Evolutionary conservation across 2,888 invertebrate species (phyloP).

Genomic region (Trichacis sp.): DNA sequence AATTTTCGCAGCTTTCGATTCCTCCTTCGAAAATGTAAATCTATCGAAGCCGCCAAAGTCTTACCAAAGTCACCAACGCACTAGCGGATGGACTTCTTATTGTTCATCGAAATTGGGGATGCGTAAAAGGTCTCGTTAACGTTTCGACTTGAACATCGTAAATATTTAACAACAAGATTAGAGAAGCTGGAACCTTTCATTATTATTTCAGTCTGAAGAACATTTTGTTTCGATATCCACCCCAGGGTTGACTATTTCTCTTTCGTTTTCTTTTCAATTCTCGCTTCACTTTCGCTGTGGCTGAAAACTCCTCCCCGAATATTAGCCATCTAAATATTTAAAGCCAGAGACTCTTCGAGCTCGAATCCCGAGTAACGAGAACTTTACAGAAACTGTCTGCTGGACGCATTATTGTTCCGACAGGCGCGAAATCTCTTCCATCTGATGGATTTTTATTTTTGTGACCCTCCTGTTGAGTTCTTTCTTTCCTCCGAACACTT

Average conservation of each 20-base stretch:
- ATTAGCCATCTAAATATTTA: conserved; percentile 66
- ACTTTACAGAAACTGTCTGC: conserved; percentile 58
- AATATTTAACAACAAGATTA: conserved; percentile 70
- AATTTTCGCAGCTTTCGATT: too few relatives aligned
- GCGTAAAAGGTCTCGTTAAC: conserved; percentile 39
- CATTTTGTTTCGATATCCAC: conserved; percentile 57
- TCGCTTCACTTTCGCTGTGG: conserved; percentile 55
- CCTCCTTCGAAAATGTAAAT: too few relatives aligned
- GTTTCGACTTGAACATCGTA: conserved; percentile 59
- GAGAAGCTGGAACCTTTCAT: conserved; percentile 66
- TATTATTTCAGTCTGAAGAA: conserved; percentile 68
- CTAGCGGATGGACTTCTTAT: too few relatives aligned
- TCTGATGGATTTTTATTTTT: conserved; percentile 58
- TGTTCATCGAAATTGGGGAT: conserved; percentile 28
- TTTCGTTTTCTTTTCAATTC: conserved; percentile 62
- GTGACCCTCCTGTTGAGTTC: conserved; percentile 50
- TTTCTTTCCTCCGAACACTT: conserved; percentile 52
- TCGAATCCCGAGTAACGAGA: conserved; percentile 31
- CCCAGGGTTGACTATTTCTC: conserved; percentile 28
- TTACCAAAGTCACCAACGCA: too few relatives aligned
- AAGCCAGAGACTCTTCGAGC: conserved; percentile 43
- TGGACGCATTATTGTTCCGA: conserved; percentile 55
- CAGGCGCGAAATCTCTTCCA: conserved; percentile 59
- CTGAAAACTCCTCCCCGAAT: conserved; percentile 63
- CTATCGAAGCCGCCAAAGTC: too few relatives aligned